Conservation (phyloP, 1,140 invertebrate genomes). For the Drosophila seguyi region DNA sequence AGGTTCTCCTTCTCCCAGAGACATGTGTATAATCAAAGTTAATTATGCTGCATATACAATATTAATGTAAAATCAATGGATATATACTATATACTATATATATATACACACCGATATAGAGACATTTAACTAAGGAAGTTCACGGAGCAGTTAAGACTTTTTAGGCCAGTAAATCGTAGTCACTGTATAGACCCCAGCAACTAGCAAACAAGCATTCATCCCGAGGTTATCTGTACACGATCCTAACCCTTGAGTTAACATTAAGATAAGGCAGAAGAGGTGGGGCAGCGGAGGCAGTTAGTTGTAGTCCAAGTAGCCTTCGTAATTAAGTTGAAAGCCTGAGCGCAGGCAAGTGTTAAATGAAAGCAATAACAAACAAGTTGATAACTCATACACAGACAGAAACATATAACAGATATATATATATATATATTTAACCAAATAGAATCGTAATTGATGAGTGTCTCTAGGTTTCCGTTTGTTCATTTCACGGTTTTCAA, state of each 20-base stretch:
- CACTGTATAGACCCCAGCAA: constrained; percentile 48
- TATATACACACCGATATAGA: constrained; percentile 20
- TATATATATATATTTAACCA: constrained; percentile 19
- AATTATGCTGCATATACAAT: constrained; percentile 80
- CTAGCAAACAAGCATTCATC: constrained; percentile 26
- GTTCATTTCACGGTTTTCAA: constrained; percentile 69
- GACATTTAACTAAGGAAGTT: constrained; percentile 23
- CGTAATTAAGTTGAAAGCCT: constrained; percentile 68
- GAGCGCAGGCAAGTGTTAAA: constrained; percentile 57
- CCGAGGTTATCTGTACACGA: constrained; percentile 31
- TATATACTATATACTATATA: constrained; percentile 30
- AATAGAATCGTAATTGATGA: constrained; percentile 36
- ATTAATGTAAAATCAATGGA: constrained; percentile 52
- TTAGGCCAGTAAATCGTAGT: constrained; percentile 55
- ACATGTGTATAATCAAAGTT: constrained; percentile 77
- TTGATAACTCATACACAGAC: constrained; percentile 53
- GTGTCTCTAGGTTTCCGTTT: constrained; percentile 67
- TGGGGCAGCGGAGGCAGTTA: constrained; percentile 30
- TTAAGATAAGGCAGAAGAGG: constrained; percentile 52
- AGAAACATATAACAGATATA: constrained; percentile 9
- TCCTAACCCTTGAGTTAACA: constrained; percentile 67
- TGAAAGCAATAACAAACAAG: constrained; percentile 69
- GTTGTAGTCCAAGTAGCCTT: constrained; percentile 57
- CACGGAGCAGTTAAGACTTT: constrained; percentile 60
- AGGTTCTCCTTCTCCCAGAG: constrained; percentile 16